These are phyloP conservation scores for Tholera decimalis DNA, from an alignment of 2,888 invertebrate genomes.

Conservation along the genomic window DNA sequence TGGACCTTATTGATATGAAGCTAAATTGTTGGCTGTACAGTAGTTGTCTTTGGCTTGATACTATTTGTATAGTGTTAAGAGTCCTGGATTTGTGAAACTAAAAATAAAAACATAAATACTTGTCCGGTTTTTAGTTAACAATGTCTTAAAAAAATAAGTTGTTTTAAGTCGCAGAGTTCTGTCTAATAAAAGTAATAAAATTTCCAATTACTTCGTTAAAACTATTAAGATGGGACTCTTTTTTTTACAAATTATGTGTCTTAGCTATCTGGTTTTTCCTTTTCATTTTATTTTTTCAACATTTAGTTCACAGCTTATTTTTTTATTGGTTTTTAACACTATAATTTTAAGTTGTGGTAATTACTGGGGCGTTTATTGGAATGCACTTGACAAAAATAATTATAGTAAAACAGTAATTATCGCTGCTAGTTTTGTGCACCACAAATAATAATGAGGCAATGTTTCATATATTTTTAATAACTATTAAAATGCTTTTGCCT, in stretches of 20 bases:
- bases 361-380: constrained; percentile 66
- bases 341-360: constrained; percentile 75
- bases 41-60: constrained; percentile 86
- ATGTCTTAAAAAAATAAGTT: constrained; percentile 87
- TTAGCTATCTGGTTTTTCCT: constrained; percentile 70
- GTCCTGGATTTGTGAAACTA: constrained; percentile 54
- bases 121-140: constrained; percentile 79
- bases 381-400: background rate
- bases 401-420: constrained; percentile 65
- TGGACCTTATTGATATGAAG: constrained; percentile 68
- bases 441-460: constrained; percentile 61
- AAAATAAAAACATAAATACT: constrained; percentile 71
- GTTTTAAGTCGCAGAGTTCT: constrained; percentile 79
- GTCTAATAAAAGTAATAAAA: constrained; percentile 62
- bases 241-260: constrained; percentile 68
- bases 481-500: constrained; percentile 60
- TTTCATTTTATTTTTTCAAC: constrained; percentile 65
- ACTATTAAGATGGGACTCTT: constrained; percentile 60
- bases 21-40: constrained; percentile 87
- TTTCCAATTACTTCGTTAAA: constrained; percentile 15
- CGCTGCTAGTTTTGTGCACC: constrained; percentile 75
- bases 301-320: constrained; percentile 89
- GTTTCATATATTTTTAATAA: constrained; percentile 6
- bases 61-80: constrained; percentile 80
- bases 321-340: constrained; percentile 80